Evolutionary conservation across 2,797 vertebrate genomes (phyloP).

Genomic region (Phoeniculus purpureus): DNA sequence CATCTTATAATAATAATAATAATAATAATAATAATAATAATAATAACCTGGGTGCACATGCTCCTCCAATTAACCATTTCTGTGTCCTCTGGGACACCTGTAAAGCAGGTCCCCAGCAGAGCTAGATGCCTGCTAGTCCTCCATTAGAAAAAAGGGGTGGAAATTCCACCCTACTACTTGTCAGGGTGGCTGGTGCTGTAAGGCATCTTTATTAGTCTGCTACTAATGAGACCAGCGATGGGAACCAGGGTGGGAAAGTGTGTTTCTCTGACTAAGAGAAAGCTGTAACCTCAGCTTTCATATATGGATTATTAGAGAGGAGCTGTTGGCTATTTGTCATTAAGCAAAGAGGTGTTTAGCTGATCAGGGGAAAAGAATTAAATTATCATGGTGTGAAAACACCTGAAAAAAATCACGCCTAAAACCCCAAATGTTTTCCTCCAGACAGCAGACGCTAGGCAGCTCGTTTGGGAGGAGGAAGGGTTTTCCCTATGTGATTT

Average conservation of each 20-base stretch:
- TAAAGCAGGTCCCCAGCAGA: background rate
- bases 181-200: background rate
- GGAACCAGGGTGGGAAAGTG: background rate
- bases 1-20: background rate
- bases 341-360: conserved; percentile 34
- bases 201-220: conserved; percentile 17
- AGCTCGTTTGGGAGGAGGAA: background rate
- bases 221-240: conserved; percentile 31
- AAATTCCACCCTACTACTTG: conserved; percentile 1
- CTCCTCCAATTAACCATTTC: background rate
- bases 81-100: background rate
- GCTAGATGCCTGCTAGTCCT: background rate
- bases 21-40: background rate
- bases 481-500: background rate
- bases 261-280: conserved; percentile 33
- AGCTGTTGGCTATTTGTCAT: conserved; percentile 52
- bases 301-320: conserved; percentile 28
- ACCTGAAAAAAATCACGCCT: background rate
- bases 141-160: background rate
- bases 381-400: conserved; percentile 14
- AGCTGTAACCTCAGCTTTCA: conserved; percentile 48
- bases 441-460: background rate
- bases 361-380: conserved; percentile 45
- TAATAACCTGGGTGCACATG: background rate
- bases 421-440: conserved; percentile 2